Base-by-base conservation (phyloP, 1,140 invertebrate genomes). In the Cotesia vestalis region DNA sequence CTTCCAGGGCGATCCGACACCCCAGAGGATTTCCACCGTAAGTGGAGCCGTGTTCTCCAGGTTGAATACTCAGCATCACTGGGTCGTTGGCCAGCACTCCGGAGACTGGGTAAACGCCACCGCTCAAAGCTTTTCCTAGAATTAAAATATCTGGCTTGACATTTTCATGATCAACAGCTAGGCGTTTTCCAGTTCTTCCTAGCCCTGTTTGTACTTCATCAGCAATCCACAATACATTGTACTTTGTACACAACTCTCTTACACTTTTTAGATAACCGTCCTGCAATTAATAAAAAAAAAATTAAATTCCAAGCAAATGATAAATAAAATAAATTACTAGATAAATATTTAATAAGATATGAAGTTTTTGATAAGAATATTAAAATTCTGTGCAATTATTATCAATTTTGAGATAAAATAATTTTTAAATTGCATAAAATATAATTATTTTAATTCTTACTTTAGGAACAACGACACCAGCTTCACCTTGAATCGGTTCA, bases 401-500 rank as follows among this genome's bases (percentile, higher is more conserved):
- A 34, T 68, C 34, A 59, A 5, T 20, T 4, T 35, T 8, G 61
- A 46, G 40, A 46, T 46, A 46, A 46, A 9, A 11, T 6, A 46
- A 11, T 2, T 46, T 9, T 46, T 52, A 53, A 20, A 51, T 27
- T 69, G 35, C 20, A 61, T 59, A n/a, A 4, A 8, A 46, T 46
- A 11, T 6, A 8, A 46, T 2, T 8, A 46, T 51, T 12, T 52
- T 4, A 46, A 35, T 60, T 27, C 8, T 73, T 75, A 87, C 85
- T 78, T 83, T 82, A 0, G 98, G 98, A 1, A 99, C 94, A 0
- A 97, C 91, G 1, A 99, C 96, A 1, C 98, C 98, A 40, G 97
- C 98, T 88, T 99, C 98, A 0, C 98, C 98, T 89, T 99, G 98
- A 76, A 99, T 99, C 0, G 98, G 98, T 83, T 99, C 98, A 6